phyloP scores from a whole-genome alignment of 2,888 invertebrate genomes.

The Lithophane ornitopus region DNA sequence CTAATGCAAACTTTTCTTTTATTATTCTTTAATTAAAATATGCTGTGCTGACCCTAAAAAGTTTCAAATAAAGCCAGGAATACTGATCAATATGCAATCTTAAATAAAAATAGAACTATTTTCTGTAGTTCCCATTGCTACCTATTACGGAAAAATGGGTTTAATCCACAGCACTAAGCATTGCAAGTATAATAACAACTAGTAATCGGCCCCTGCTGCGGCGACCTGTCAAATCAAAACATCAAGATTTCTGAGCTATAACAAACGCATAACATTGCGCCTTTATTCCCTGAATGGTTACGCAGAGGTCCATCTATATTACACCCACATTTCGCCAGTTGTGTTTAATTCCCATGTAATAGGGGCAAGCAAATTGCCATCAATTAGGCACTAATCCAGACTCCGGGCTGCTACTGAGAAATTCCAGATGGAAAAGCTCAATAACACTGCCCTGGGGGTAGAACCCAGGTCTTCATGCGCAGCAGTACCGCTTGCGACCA shows the following conservation, averaged over 20 bases:
- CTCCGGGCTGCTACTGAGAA: background rate
- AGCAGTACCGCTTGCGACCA: background rate
- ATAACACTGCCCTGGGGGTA: background rate
- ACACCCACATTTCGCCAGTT: background rate
- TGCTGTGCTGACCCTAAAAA: background rate
- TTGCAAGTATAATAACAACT: background rate
- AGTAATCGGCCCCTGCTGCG: background rate
- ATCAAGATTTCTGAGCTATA: background rate
- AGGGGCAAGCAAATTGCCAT: background rate
- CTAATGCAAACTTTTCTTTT: background rate
- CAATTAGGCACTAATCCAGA: no score
- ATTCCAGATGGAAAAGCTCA: background rate
- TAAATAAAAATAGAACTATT: background rate
- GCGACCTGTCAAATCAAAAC: background rate
- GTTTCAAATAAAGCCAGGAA: background rate
- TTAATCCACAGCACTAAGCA: no score
- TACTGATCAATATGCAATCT: background rate
- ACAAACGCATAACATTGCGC: background rate
- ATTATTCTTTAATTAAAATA: background rate
- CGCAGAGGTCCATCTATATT: background rate
- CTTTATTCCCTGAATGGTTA: background rate
- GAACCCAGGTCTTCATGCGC: no score
- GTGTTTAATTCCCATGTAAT: background rate
- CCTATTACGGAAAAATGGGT: background rate
- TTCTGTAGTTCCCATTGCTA: background rate